Base-by-base conservation (phyloP, 2,113 vertebrate genomes). In the Chaetodon auriga region DNA sequence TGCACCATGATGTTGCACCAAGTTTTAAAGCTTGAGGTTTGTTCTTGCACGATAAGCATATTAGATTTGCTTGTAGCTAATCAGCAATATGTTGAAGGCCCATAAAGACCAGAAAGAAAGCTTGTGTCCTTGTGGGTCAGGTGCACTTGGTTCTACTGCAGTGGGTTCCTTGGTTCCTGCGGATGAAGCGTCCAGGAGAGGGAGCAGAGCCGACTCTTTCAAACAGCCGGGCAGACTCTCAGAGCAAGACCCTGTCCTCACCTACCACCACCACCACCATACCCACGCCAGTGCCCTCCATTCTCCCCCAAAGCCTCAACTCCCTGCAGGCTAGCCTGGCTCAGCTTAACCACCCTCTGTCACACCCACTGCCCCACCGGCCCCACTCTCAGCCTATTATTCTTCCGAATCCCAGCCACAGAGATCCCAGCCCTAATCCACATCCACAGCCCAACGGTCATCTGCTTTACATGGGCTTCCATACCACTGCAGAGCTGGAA, bases 131-230 rank as follows among this genome's bases (percentile, higher is more conserved):
- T 82, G 58, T 75, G 4, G 55, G 35, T 69, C 85, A 96, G 95
- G 93, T 95, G 54, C 85, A 95, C 87, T 75, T 96, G 80, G 78
- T 96, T 82, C 84, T 96, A 78, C 93, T 96, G 48, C 95, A 96
- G 92, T 96, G 95, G 95, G 92, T 96, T 38, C 95, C 95, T 55
- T 96, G 95, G 95, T 96, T 96, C 78, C 80, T 96, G 77, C 89
- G 95, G 14, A 96, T 96, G 95, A 96, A 95, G 83, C 92, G 95
- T 62, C 95, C 95, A 0, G 95, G 94, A 15, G 95, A 96, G 64
- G 83, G 89, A 38, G 80, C 11, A 0, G 94, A 94, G 19, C 88
- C 91, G 0, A 75, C 84, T 51, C 84, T 92, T 21, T 90, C 90
- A n/a, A 90, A 87, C 79, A 90, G 88, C 81, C 93, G 90, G 46